Percentiles rank a stretch among this genome's conserved stretches.
Conservation (phyloP, 2,888 invertebrate species). For the Ischnura elegans region DNA sequence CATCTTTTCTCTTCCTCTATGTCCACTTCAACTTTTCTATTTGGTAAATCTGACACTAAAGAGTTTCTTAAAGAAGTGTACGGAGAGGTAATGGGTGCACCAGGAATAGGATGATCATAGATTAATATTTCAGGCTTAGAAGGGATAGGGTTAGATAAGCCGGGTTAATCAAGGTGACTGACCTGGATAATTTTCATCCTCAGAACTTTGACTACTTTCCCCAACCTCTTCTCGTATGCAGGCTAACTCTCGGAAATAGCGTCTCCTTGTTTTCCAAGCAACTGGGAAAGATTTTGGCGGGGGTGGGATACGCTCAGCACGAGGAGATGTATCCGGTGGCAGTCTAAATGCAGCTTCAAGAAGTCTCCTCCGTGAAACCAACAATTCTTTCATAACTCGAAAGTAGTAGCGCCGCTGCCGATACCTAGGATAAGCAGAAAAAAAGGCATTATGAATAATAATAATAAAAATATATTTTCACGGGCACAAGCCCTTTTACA, state of each 20-base stretch:
- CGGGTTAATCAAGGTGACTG: no score
- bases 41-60: no score
- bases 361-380: slow-evolving; percentile 86
- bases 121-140: no score
- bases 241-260: slow-evolving; percentile 84
- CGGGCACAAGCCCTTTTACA: no score
- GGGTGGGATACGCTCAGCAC: slow-evolving; percentile 77
- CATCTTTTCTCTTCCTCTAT: no score
- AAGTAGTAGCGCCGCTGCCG: slow-evolving; percentile 81
- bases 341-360: slow-evolving; percentile 84
- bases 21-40: no score
- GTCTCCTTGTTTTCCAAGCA: slow-evolving; percentile 72
- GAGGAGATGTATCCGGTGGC: slow-evolving; percentile 81
- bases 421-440: slow-evolving; percentile 74
- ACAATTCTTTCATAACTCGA: slow-evolving; percentile 85
- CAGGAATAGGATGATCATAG: no score
- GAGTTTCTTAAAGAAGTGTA: no score
- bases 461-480: no score
- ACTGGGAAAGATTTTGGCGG: slow-evolving; percentile 69
- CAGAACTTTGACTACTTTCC: slow-evolving; percentile 83
- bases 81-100: no score
- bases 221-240: slow-evolving; percentile 86
- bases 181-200: slow-evolving; percentile 88
- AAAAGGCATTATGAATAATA: slow-evolving; percentile 6
- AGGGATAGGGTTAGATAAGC: no score